These are phyloP conservation scores for Chrysomela aeneicollis DNA, from an alignment of 2,888 invertebrate genomes.

Conservation along the genomic window DNA sequence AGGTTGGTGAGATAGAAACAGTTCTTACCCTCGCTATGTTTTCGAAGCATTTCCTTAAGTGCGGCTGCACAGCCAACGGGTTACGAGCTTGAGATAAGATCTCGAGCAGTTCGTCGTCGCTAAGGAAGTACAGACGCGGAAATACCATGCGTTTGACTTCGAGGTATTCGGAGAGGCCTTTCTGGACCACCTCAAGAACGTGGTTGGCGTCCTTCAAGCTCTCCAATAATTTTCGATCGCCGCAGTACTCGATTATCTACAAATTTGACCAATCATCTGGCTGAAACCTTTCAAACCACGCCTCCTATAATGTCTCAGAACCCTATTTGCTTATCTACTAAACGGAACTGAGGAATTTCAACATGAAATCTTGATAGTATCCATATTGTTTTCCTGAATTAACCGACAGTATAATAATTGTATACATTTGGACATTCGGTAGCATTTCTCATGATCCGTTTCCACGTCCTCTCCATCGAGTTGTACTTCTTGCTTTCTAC, in stretches of 20 bases:
- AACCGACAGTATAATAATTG: no score
- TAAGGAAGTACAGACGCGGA: constrained; percentile 82
- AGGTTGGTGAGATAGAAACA: neutral
- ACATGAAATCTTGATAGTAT: no score
- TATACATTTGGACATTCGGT: constrained; percentile 72
- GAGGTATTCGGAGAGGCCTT: constrained; percentile 80
- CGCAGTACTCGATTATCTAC: constrained; percentile 71
- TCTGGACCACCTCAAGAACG: constrained; percentile 75
- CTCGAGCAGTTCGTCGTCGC: constrained; percentile 83
- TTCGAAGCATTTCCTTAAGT: constrained; percentile 85
- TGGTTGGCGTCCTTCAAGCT: constrained; percentile 75
- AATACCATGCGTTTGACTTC: constrained; percentile 78
- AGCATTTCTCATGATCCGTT: constrained; percentile 77
- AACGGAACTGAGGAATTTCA: no score
- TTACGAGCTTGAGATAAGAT: constrained; percentile 82
- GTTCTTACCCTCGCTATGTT: constrained; percentile 71
- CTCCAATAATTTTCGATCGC: constrained; percentile 72
- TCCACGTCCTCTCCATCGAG: constrained; percentile 82
- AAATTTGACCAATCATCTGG: neutral
- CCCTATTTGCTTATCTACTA: no score
- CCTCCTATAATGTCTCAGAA: no score
- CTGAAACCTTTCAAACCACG: no score
- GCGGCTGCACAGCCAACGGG: constrained; percentile 80
- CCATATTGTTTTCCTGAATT: no score
- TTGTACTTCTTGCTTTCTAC: constrained; percentile 80